A percentile compares a stretch with the other conserved stretches of the same genome.
Evolutionary conservation across 2,888 invertebrate genomes (phyloP).

Genomic region (Coleophora deauratella): DNA sequence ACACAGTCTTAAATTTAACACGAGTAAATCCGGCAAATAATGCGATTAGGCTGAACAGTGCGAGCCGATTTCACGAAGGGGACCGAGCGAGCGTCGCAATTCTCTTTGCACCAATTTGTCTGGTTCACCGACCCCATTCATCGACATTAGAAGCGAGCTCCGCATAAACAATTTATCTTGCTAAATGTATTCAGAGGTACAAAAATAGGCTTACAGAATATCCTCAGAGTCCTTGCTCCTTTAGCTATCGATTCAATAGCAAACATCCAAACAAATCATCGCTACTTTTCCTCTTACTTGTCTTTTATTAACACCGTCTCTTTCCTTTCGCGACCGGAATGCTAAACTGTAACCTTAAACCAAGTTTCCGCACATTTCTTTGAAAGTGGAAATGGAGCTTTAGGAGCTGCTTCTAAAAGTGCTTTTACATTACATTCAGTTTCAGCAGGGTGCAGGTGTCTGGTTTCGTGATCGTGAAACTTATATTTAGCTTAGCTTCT

Average conservation of each 20-base stretch:
- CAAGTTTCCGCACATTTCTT: constrained; percentile 26
- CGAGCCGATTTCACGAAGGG: constrained; percentile 38
- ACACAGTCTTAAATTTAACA: constrained; percentile 1
- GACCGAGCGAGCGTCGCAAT: constrained; percentile 32
- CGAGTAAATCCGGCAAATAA: constrained; percentile 46
- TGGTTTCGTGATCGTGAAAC: constrained; percentile 31
- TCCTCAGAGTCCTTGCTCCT: constrained; percentile 16
- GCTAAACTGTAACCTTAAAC: constrained; percentile 41
- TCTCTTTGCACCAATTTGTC: constrained; percentile 48
- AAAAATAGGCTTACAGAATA: constrained; percentile 38
- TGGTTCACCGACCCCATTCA: constrained; percentile 51
- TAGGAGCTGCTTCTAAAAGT: constrained; percentile 41
- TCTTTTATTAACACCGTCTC: constrained; percentile 37
- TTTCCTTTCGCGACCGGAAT: constrained; percentile 41
- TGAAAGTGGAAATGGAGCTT: constrained; percentile 41
- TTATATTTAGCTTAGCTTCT: constrained; percentile 29
- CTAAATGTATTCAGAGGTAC: constrained; percentile 34
- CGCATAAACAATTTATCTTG: constrained; percentile 52
- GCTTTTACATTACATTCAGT: constrained; percentile 36
- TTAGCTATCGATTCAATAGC: constrained; percentile 37
- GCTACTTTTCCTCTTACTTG: constrained; percentile 31
- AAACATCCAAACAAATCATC: constrained; percentile 40
- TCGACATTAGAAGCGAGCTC: constrained; percentile 29
- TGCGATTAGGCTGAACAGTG: constrained; percentile 42
- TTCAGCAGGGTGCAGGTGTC: constrained; percentile 31